phyloP scores from a whole-genome alignment of 2,888 invertebrate genomes.

The Sphaerophoria taeniata region DNA sequence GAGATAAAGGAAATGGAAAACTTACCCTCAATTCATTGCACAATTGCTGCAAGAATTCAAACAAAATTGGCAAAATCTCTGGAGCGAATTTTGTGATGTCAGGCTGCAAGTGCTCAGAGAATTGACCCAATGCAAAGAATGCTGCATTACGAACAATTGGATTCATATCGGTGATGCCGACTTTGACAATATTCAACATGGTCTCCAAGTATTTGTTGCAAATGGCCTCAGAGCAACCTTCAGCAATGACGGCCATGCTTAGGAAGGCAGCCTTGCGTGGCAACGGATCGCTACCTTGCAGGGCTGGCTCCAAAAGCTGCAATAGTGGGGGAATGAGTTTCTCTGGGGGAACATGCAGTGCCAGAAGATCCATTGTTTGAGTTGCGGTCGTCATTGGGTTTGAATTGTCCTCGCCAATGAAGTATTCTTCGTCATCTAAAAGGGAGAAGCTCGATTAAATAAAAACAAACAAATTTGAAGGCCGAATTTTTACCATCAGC shows the following conservation, averaged over 20 bases:
- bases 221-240: constrained; percentile 91
- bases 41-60: constrained; percentile 87
- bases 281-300: constrained; percentile 85
- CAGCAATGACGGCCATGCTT: constrained; percentile 89
- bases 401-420: constrained; percentile 86
- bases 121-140: constrained; percentile 91
- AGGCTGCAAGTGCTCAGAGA: constrained; percentile 91
- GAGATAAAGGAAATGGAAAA: constrained; percentile 25
- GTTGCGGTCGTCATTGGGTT: constrained; percentile 88
- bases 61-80: constrained; percentile 88
- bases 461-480: not conserved
- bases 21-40: constrained; percentile 84
- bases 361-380: constrained; percentile 89
- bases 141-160: constrained; percentile 89
- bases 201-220: constrained; percentile 88
- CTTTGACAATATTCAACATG: constrained; percentile 88
- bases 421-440: constrained; percentile 86
- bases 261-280: constrained; percentile 89
- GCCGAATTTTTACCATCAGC: constrained; percentile 85
- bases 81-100: constrained; percentile 89
- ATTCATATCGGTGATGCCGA: constrained; percentile 87
- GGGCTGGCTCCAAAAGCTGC: constrained; percentile 86
- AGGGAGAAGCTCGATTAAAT: not conserved
- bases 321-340: constrained; percentile 89
- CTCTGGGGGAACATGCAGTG: constrained; percentile 90